Percentiles rank a stretch among this genome's conserved stretches.
These are phyloP conservation scores for Cheilosia pagana DNA, from an alignment of 2,888 invertebrate species.

Conservation along the genomic window DNA sequence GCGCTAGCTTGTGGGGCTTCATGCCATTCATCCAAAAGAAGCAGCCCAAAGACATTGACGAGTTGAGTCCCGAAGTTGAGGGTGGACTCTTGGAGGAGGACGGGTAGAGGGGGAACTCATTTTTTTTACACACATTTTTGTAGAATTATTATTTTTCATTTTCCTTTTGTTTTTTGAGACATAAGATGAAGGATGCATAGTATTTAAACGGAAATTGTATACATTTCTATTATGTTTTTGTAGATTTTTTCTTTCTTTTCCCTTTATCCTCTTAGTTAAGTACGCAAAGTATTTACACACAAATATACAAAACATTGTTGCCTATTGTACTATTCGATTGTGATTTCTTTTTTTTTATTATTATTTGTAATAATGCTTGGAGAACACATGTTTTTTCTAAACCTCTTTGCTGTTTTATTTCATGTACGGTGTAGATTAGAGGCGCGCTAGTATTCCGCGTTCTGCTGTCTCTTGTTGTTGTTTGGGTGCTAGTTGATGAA, in stretches of 20 bases:
- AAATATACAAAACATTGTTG: constrained; percentile 71
- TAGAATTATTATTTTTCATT: constrained; percentile 49
- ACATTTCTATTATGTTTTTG: constrained; percentile 67
- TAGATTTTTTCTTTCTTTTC: constrained; percentile 67
- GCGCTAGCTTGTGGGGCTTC: constrained; percentile 90
- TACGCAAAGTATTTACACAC: constrained; percentile 73
- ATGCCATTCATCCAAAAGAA: constrained; percentile 87
- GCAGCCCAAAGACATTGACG: constrained; percentile 77
- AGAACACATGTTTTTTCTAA: constrained; percentile 13
- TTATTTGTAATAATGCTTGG: constrained; percentile 20
- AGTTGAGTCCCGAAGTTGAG: constrained; percentile 44
- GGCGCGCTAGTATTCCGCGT: constrained; percentile 1
- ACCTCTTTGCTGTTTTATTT: constrained; percentile 19
- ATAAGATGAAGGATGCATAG: constrained; percentile 63
- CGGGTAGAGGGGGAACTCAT: constrained; percentile 44
- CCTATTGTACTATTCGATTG: constrained; percentile 57
- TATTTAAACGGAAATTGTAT: constrained; percentile 67
- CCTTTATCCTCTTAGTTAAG: constrained; percentile 65
- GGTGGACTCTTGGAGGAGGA: constrained; percentile 61
- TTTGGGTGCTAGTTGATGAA: not conserved
- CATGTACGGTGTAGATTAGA: constrained; percentile 16
- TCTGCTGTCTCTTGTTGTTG: not conserved
- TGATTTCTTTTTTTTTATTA: constrained; percentile 20
- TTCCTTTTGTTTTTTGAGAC: constrained; percentile 31
- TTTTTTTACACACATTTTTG: constrained; percentile 39